Percentiles rank a stretch among this genome's conserved stretches.
These are phyloP conservation scores for Chromobotia macracanthus DNA, from an alignment of 2,797 vertebrate species.

Conservation along the genomic window DNA sequence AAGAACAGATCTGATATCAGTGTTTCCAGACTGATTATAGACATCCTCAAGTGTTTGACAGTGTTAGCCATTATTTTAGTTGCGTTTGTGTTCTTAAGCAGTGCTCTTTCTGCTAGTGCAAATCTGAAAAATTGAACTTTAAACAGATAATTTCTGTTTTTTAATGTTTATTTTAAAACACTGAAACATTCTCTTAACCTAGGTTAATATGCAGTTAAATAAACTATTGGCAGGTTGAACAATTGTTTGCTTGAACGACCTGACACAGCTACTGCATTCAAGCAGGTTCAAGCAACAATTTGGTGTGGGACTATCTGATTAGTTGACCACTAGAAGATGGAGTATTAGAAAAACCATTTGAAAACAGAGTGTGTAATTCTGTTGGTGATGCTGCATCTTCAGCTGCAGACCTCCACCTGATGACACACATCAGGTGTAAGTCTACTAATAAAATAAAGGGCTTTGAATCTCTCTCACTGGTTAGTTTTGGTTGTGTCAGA, in stretches of 20 bases:
- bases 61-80: not conserved
- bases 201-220: no score
- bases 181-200: no score
- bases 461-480: not conserved
- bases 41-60: constrained; percentile 12
- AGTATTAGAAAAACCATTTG: no score
- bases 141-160: not conserved
- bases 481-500: not conserved
- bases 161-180: no score
- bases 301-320: no score
- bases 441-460: not conserved
- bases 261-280: no score
- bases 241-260: no score
- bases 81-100: constrained; percentile 3
- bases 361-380: no score
- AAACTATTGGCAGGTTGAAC: no score
- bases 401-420: no score
- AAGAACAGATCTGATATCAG: constrained; percentile 29
- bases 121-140: not conserved
- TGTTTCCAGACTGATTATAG: constrained; percentile 19
- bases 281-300: no score
- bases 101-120: not conserved
- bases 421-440: not conserved
- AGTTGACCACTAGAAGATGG: no score
- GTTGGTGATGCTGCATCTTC: not conserved